Conservation (phyloP, 1,140 invertebrate species). For the Drosophila asahinai region DNA sequence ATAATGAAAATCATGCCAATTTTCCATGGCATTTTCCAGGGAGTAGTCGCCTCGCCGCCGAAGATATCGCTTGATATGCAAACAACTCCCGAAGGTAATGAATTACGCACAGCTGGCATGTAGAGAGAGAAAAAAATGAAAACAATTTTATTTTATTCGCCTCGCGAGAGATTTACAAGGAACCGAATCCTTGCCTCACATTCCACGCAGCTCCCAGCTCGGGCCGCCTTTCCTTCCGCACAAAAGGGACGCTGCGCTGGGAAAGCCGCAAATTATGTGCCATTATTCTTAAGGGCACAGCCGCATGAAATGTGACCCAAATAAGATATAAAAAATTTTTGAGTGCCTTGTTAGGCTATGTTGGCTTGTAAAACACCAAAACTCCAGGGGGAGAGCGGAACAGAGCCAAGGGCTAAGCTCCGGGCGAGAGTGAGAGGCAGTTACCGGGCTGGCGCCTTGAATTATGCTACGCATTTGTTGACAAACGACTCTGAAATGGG, state of each 20-base stretch:
- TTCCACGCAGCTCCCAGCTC: slow-evolving; percentile 14
- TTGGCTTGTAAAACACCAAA: slow-evolving; percentile 66
- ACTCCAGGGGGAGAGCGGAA: slow-evolving; percentile 1
- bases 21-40: slow-evolving; percentile 16
- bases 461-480: slow-evolving; percentile 79
- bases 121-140: slow-evolving; percentile 56
- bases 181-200: slow-evolving; percentile 24
- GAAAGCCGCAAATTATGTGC: slow-evolving; percentile 81
- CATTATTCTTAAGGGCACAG: slow-evolving; percentile 81
- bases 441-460: slow-evolving; percentile 43
- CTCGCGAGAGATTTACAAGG: slow-evolving; percentile 73
- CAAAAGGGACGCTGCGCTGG: slow-evolving; percentile 32
- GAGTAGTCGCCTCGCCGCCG: slow-evolving; percentile 16
- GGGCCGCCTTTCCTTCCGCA: background rate
- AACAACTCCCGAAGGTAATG: slow-evolving; percentile 74
- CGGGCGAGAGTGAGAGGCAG: slow-evolving; percentile 2
- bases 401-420: background rate
- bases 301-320: slow-evolving; percentile 79
- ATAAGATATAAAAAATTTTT: slow-evolving; percentile 81
- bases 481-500: slow-evolving; percentile 76
- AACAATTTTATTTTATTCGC: slow-evolving; percentile 83
- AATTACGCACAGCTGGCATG: slow-evolving; percentile 66
- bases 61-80: slow-evolving; percentile 60
- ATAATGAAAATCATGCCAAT: slow-evolving; percentile 59
- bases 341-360: slow-evolving; percentile 73